Evolutionary conservation across 2,797 vertebrate species (phyloP).

Genomic region (Sebastes hopkinsi): DNA sequence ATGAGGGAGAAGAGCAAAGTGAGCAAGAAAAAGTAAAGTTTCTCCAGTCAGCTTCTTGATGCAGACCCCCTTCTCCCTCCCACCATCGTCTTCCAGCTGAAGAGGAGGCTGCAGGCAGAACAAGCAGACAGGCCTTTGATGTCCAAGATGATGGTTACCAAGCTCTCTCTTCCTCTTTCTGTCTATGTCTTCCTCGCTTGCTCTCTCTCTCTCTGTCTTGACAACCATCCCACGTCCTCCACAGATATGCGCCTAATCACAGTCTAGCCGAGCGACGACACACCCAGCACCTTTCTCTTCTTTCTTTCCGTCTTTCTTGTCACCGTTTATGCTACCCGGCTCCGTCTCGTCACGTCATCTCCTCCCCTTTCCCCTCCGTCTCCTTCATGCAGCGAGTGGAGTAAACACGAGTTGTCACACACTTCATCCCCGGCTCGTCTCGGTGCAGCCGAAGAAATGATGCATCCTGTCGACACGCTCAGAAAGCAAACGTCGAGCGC

Average conservation of each 20-base stretch:
- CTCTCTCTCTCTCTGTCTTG: background rate
- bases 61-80: conserved; percentile 23
- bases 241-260: conserved; percentile 48
- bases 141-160: conserved; percentile 67
- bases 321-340: background rate
- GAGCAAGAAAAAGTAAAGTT: conserved; percentile 54
- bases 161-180: conserved; percentile 25
- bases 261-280: conserved; percentile 30
- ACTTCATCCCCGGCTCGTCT: conserved; percentile 26
- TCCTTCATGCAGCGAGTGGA: conserved; percentile 23
- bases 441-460: conserved; percentile 39
- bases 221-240: conserved; percentile 42
- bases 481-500: background rate
- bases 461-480: conserved; percentile 32
- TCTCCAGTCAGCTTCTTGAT: conserved; percentile 39
- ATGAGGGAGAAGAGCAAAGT: conserved; percentile 40
- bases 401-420: conserved; percentile 60
- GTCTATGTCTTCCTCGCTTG: background rate
- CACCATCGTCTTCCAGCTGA: conserved; percentile 35
- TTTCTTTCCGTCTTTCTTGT: background rate
- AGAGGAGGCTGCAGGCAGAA: conserved; percentile 69
- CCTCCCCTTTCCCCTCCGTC: background rate
- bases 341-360: background rate
- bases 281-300: conserved; percentile 14
- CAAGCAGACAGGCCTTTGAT: conserved; percentile 75